These are phyloP conservation scores for Cynoglossus semilaevis DNA, from an alignment of 2,113 vertebrate species.

Conservation along the genomic window DNA sequence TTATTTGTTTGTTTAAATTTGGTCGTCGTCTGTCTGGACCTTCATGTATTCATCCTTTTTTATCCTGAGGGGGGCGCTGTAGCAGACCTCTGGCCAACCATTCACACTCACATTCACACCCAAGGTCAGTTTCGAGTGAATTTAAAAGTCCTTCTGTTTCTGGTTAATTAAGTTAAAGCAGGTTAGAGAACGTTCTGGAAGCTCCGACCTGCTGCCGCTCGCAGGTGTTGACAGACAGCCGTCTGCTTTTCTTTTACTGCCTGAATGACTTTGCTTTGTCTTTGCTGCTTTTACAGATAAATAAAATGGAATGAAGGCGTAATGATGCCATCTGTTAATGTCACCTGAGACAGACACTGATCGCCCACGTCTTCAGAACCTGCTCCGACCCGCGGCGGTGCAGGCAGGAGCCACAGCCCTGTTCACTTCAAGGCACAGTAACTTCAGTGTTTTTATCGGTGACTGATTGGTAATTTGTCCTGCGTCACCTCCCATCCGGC, in stretches of 20 bases:
- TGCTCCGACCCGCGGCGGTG: not conserved
- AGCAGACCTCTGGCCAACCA: too few species aligned
- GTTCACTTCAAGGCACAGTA: constrained; percentile 20
- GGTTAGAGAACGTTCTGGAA: not conserved
- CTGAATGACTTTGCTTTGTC: constrained; percentile 61
- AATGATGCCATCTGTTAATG: constrained; percentile 59
- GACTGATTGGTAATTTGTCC: constrained; percentile 12
- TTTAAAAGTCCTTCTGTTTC: constrained; percentile 51
- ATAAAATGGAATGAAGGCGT: constrained; percentile 47
- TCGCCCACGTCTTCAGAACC: constrained; percentile 29
- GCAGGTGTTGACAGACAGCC: constrained; percentile 11
- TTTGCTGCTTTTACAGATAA: constrained; percentile 63
- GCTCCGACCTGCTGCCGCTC: constrained; percentile 5
- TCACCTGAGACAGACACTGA: constrained; percentile 25
- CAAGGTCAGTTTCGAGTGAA: too few species aligned
- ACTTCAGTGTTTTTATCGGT: constrained; percentile 16
- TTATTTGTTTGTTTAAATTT: too few species aligned
- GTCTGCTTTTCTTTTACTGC: constrained; percentile 32
- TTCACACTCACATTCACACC: too few species aligned
- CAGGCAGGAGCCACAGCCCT: constrained; percentile 19
- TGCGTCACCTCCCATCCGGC: not conserved
- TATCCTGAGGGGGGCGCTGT: too few species aligned
- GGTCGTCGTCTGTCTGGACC: too few species aligned
- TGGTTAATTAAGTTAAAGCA: constrained; percentile 32
- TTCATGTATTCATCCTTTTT: too few species aligned